Base-by-base conservation (phyloP, 2,888 invertebrate species). In the Deilephila porcellus region DNA sequence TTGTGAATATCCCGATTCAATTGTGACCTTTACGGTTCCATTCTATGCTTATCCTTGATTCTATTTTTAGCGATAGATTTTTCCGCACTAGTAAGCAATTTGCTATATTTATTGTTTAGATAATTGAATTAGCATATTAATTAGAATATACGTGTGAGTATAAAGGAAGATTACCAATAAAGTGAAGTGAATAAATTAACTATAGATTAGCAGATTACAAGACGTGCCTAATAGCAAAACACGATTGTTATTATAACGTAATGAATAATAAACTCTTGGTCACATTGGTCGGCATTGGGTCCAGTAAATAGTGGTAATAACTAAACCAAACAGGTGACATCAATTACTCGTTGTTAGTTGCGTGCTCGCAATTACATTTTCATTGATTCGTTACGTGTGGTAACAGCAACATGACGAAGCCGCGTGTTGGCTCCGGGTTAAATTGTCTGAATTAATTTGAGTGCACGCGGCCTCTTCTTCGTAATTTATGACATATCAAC, bases 381-480 rank as follows among this genome's bases (percentile, higher is more conserved):
- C 70, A 75, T 76, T 75, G 73, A 70, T 74, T 63, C 77, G 79
- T 80, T 79, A 76, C 73, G 71, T 74, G 76, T 75, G 67, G 78
- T 71, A 74, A 72, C 75, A 77, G 76, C 73, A 62, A 75, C 78
- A 77, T 75, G 78, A 76, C 74, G 34, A 71, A 70, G 74, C 74
- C 77, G 77, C 78, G 71, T 72, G 32, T 63, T 63, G 77, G 76
- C 78, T 77, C 78, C 72, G 80, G 78, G 81, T 83, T 89, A 83
- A 88, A 92, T 91, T 90, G 92, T 82, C 83, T 78, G 86, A 87
- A 91, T 89, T 89, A 83, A 88, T 90, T 86, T 84, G 91, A 85
- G 86, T 86, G 85, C 85, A 88, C 85, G 87, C 90, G 79, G 79
- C 80, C 86, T 85, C 80, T 84, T 88, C 86, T 82, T 77, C 74